These are phyloP conservation scores for Leptinotarsa haldemani DNA, from an alignment of 2,888 invertebrate genomes.

Conservation along the genomic window DNA sequence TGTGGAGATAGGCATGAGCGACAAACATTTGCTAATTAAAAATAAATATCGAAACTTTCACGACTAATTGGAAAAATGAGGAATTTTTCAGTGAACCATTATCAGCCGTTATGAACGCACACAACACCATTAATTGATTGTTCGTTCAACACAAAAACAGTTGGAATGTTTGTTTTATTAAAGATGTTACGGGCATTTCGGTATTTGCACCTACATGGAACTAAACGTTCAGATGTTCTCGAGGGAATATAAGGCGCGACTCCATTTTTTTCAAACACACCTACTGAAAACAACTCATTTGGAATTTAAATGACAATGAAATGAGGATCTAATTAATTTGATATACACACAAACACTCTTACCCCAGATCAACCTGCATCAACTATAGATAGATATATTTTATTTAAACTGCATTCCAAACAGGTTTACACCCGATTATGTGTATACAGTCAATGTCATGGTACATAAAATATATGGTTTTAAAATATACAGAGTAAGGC, in stretches of 20 bases:
- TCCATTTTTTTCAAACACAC: no score
- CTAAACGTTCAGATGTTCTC: not conserved
- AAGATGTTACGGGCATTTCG: not conserved
- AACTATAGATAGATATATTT: no score
- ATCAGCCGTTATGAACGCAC: not conserved
- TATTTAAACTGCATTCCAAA: no score
- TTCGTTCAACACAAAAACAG: not conserved
- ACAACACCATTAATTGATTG: not conserved
- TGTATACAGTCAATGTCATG: no score
- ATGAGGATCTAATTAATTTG: no score
- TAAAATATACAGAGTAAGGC: no score
- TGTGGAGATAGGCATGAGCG: not conserved
- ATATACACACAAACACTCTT: no score
- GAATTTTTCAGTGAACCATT: not conserved
- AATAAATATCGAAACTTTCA: conserved; percentile 14
- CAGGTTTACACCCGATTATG: no score
- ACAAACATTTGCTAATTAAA: conserved; percentile 8
- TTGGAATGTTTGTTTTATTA: not conserved
- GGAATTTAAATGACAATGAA: no score
- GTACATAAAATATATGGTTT: no score
- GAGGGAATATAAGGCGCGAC: not conserved
- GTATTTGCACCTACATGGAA: not conserved
- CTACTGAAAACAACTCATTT: no score
- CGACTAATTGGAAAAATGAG: not conserved
- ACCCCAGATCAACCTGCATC: no score